Evolutionary conservation across 2,888 invertebrate species (phyloP).

Genomic region (Sthenelais limicola): DNA sequence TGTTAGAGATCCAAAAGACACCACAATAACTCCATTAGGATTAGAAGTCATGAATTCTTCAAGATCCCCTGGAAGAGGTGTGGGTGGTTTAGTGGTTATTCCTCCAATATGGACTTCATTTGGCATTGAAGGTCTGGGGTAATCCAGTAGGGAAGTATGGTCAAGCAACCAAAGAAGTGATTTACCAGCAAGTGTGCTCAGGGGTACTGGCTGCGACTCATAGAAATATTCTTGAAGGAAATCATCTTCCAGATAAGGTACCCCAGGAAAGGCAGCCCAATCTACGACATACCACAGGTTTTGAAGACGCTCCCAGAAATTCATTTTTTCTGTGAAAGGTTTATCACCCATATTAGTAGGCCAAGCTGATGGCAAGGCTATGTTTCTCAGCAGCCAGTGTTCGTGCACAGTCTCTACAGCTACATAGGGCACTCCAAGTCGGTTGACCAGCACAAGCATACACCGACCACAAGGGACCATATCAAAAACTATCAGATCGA

Average conservation of each 20-base stretch:
- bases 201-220: conserved; percentile 24
- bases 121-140: conserved; percentile 47
- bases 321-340: conserved; percentile 43
- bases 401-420: conserved; percentile 43
- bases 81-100: conserved; percentile 41
- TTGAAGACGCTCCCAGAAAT: conserved; percentile 42
- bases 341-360: conserved; percentile 39
- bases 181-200: conserved; percentile 33
- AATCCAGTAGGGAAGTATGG: conserved; percentile 46
- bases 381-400: conserved; percentile 47
- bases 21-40: conserved; percentile 40
- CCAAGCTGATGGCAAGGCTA: conserved; percentile 45
- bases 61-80: conserved; percentile 42
- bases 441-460: conserved; percentile 34
- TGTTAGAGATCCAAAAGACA: conserved; percentile 44
- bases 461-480: conserved; percentile 43
- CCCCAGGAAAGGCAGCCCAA: conserved; percentile 37
- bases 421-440: conserved; percentile 46
- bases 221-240: conserved; percentile 43
- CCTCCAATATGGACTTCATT: conserved; percentile 49
- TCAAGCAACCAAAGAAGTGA: conserved; percentile 46
- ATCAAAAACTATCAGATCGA: conserved; percentile 47
- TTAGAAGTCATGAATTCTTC: conserved; percentile 36
- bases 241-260: conserved; percentile 41
- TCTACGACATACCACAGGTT: conserved; percentile 43